phyloP scores from a whole-genome alignment of 2,888 invertebrate species.

The Andrena marginata region DNA sequence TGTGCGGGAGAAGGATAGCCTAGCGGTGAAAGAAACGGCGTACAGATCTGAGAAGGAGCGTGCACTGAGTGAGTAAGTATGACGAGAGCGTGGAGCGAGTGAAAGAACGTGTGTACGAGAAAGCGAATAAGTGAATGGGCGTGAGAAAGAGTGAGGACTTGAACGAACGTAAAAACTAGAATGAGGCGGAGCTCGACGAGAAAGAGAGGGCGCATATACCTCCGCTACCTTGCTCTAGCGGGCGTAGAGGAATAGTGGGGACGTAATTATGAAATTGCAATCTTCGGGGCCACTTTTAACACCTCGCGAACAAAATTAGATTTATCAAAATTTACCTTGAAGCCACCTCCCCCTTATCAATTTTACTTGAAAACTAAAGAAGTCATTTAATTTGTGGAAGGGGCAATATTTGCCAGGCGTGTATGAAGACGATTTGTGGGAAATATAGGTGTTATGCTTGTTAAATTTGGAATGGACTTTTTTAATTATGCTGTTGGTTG shows the following conservation, averaged over 20 bases:
- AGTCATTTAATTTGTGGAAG: neutral
- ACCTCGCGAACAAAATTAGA: too few relatives aligned
- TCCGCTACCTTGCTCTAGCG: neutral
- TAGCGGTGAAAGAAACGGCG: constrained; percentile 52
- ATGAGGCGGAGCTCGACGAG: neutral
- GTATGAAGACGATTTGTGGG: neutral
- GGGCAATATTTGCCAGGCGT: neutral
- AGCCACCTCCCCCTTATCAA: neutral
- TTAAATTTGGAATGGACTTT: neutral
- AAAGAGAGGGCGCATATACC: neutral
- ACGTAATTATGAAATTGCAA: neutral
- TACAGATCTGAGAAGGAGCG: constrained; percentile 19
- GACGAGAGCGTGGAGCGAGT: constrained; percentile 14
- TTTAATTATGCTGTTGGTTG: too few relatives aligned
- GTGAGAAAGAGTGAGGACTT: constrained; percentile 4
- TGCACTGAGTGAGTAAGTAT: neutral
- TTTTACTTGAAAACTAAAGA: neutral
- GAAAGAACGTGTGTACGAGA: constrained; percentile 3
- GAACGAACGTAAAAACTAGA: constrained; percentile 20
- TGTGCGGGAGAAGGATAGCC: neutral
- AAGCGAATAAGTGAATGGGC: constrained; percentile 30
- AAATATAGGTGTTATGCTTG: neutral
- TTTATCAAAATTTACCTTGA: too few relatives aligned
- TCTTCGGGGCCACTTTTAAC: too few relatives aligned
- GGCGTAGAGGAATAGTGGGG: neutral